These are phyloP conservation scores for Drosophila repletoides DNA, from an alignment of 1,140 invertebrate genomes.

Conservation along the genomic window DNA sequence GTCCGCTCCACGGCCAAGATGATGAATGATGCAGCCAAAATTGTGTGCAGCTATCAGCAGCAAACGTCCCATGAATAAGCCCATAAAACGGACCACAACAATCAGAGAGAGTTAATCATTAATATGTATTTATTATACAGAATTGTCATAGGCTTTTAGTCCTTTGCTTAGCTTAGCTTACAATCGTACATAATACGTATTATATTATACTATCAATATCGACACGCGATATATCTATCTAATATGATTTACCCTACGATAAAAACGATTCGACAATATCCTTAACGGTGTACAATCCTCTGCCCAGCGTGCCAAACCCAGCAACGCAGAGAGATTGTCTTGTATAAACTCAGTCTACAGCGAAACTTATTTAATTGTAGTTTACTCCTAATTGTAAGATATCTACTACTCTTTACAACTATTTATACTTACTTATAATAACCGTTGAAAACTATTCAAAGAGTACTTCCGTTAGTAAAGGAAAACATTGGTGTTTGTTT, in stretches of 20 bases:
- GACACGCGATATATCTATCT: conserved; percentile 1
- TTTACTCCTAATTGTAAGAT: conserved; percentile 44
- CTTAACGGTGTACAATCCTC: conserved; percentile 35
- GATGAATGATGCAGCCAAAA: conserved; percentile 88
- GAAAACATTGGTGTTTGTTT: conserved; percentile 72
- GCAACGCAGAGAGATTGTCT: conserved; percentile 59
- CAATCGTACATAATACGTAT: not conserved
- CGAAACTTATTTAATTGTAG: conserved; percentile 61
- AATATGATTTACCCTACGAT: conserved; percentile 6
- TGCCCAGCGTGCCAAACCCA: conserved; percentile 70
- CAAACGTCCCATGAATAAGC: conserved; percentile 35
- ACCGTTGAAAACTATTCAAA: conserved; percentile 17
- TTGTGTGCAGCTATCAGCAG: conserved; percentile 75
- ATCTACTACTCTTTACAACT: conserved; percentile 50
- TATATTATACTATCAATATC: not conserved
- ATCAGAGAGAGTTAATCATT: conserved; percentile 24
- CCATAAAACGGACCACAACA: no score
- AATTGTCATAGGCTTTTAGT: conserved; percentile 64
- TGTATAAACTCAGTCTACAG: conserved; percentile 53
- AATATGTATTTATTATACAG: conserved; percentile 60
- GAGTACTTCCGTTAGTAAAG: conserved; percentile 46
- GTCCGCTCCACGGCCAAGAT: conserved; percentile 90
- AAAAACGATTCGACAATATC: conserved; percentile 32
- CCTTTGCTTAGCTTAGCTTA: conserved; percentile 45
- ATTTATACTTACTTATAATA: conserved; percentile 58